phyloP scores from a whole-genome alignment of 2,797 vertebrate genomes.

The Podarcis lilfordi region DNA sequence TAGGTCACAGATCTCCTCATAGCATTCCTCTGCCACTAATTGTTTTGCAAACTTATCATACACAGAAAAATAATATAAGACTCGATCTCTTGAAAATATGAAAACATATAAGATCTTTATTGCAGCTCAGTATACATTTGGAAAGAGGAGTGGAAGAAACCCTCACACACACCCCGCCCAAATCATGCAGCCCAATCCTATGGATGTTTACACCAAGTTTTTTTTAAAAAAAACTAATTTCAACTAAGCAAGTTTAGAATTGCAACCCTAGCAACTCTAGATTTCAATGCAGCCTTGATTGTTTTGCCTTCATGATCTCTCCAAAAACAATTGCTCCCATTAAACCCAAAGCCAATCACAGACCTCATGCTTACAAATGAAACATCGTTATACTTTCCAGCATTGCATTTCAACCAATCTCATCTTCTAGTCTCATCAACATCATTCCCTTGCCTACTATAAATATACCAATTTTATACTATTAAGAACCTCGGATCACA shows the following conservation, averaged over 20 bases:
- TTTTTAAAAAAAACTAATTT: neutral
- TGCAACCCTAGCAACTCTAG: neutral
- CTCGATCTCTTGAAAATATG: no score
- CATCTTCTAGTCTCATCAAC: neutral
- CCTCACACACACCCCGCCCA: neutral
- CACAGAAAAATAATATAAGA: no score
- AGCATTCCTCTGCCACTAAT: neutral
- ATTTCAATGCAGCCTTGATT: neutral
- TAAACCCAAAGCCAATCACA: neutral
- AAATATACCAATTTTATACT: neutral
- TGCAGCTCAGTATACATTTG: neutral
- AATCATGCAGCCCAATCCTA: neutral
- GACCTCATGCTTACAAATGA: conserved; percentile 19
- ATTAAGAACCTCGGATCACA: neutral
- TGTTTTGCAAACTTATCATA: neutral
- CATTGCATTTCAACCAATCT: neutral
- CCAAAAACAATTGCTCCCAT: fast-evolving
- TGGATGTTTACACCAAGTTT: neutral
- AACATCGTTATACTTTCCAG: neutral
- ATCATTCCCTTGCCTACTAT: neutral
- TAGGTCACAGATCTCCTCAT: neutral
- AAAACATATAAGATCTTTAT: no score
- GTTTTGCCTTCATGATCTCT: neutral
- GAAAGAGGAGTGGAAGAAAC: neutral
- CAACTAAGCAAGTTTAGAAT: neutral